Evolutionary conservation across 2,113 vertebrate species (phyloP).

Genomic region (Trichechus manatus): DNA sequence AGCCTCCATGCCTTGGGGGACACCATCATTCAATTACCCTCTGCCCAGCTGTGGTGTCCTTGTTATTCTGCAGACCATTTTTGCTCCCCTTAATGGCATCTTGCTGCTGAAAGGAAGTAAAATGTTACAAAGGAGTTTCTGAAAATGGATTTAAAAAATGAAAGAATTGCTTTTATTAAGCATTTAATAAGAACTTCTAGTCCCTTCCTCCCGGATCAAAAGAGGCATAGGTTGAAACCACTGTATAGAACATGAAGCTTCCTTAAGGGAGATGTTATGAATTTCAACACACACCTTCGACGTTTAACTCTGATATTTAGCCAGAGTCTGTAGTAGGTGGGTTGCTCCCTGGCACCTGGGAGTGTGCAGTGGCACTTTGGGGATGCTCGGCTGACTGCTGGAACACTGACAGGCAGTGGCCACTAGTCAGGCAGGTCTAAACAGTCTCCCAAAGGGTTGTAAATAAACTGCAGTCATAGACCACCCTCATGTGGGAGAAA

Average conservation of each 20-base stretch:
- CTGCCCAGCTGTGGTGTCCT: not conserved
- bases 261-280: constrained; percentile 28
- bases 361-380: not conserved
- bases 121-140: constrained; percentile 65
- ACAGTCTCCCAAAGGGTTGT: not conserved
- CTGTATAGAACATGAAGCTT: constrained; percentile 25
- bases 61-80: not conserved
- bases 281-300: constrained; percentile 70
- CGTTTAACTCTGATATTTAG: constrained; percentile 45
- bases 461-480: not conserved
- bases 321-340: not conserved
- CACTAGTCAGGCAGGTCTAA: not conserved
- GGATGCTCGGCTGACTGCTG: not conserved
- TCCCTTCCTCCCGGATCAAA: constrained; percentile 69
- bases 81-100: constrained; percentile 49
- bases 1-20: not conserved
- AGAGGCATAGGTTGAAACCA: constrained; percentile 40
- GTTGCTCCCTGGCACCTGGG: constrained; percentile 27
- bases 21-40: constrained; percentile 41
- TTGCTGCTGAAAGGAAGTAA: constrained; percentile 61
- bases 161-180: constrained; percentile 74
- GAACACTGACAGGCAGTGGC: not conserved
- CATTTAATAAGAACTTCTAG: constrained; percentile 73
- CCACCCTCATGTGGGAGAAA: not conserved
- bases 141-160: constrained; percentile 70